A percentile compares a stretch with the other conserved stretches of the same genome.
These are phyloP conservation scores for Glyptemys insculpta DNA, from an alignment of 2,797 vertebrate genomes.

Conservation along the genomic window DNA sequence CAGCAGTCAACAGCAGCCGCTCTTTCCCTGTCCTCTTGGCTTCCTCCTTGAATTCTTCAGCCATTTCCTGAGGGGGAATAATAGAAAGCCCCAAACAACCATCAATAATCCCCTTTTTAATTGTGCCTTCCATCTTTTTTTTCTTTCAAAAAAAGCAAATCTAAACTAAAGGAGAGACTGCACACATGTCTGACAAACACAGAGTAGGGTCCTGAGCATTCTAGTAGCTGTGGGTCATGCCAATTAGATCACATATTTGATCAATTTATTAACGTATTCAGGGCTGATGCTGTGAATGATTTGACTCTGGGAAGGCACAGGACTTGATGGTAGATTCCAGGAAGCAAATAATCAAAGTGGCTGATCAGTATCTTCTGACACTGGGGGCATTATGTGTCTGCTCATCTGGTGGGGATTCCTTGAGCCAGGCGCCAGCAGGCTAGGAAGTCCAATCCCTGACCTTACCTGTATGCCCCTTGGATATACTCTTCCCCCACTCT, in stretches of 20 bases:
- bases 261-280: neutral
- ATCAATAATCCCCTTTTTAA: neutral
- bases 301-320: neutral
- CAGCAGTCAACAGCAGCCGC: constrained; percentile 84
- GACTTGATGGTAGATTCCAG: neutral
- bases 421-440: neutral
- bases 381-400: neutral
- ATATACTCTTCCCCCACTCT: neutral
- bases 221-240: neutral
- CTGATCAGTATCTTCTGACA: neutral
- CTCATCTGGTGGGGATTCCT: neutral
- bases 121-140: neutral
- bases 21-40: constrained; percentile 74
- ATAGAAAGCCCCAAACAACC: neutral
- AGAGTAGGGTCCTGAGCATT: neutral
- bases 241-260: neutral
- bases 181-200: neutral
- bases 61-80: constrained; percentile 79
- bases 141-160: neutral
- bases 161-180: neutral
- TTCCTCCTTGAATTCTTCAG: constrained; percentile 82
- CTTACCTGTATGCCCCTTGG: neutral
- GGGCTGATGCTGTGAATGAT: neutral
- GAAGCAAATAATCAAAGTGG: neutral
- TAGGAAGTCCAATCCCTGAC: neutral